Base-by-base conservation (phyloP, 2,888 invertebrate species). In the Stratiomys singularior region DNA sequence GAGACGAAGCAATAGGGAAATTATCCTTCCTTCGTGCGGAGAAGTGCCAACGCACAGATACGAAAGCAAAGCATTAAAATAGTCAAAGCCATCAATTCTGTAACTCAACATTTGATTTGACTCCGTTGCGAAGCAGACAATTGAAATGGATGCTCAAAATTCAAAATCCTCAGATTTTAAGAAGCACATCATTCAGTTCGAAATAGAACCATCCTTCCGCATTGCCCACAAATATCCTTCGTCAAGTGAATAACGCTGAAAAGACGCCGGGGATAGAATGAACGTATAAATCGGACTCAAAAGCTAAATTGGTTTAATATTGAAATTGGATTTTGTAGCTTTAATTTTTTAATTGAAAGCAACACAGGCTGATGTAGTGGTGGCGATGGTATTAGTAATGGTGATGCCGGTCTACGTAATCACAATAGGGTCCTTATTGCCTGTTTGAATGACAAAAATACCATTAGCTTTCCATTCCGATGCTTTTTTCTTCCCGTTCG, bases 251-350 rank as follows among this genome's bases (percentile, higher is more conserved):
- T 46, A 23, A 23, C 47, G 11, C 44, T 60, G 58, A 37, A 28
- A 46, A 67, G 11, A 74, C 13, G 11, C n/a, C n/a, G n/a, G 76
- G 78, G 77, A 66, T 79, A 30, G 37, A 79, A 78, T 80, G 71
- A 37, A 37, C 9, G 9, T 37, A 37, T 37, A 80, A 79, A 74
- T 74, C 58, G 78, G 80, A 80, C 81, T 81, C 79, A 78, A 76
- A 76, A 79, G 81, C 78, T 81, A 79, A 81, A 81, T 81, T 80
- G 81, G 79, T 81, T 81, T 81, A 79, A 80, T 80, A 80, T 81
- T 81, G 81, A 81, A 81, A 81, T 78, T 78, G 81, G 80, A 78
- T 80, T 79, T 74, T 46, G 9, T 78, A 78, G 79, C 78, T 78
- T 76, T 79, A 69, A 76, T 76, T 67, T 77, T 74, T 67, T 74